Base-by-base conservation (phyloP, 2,888 invertebrate species). In the Exocentrus adspersus region DNA sequence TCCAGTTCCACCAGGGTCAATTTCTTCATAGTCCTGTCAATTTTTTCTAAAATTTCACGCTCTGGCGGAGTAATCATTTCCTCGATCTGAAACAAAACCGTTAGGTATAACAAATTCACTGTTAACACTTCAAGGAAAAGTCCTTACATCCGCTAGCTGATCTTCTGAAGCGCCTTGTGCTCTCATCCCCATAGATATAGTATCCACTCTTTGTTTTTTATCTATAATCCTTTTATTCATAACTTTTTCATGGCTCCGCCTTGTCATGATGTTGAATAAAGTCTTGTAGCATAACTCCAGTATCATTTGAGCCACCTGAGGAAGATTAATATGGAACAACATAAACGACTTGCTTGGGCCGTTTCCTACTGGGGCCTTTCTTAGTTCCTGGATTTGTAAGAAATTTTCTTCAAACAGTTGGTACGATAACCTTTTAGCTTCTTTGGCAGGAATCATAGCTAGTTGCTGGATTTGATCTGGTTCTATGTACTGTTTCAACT, bases 391-490 rank as follows among this genome's bases (percentile, higher is more conserved):
- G 41, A 73, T 72, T 14, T 89, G 88, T 20, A 90, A 82, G 71
- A 89, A 90, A 79, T 92, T 91, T 77, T 96, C 93, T 79, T 93
- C 92, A 51, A 95, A 84, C 68, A 98, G 83, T 71, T 89, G 90
- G 81, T 96, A 97, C 0, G 95, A 91, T 10, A 96, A 82, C 68
- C 92, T 89, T 80, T 97, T 97, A 1, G 95, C 93, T 81, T 97
- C 95, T 80, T 97, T 98, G 19, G 93, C 91, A 0, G 95, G 93
- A 74, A 98, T 89, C 97, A 98, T 96, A 0, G 94, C 95, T 71
- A 92, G 85, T 75, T 94, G 93, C 79, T 97, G 96, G 62, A 98
- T 92, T 78, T 94, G 91, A 67, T 94, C 96, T 73, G 96, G 94
- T 80, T 97, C 97, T 63, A 97, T 89, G 78, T 89, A 94, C 72